Conservation (phyloP, 2,797 vertebrate species). For the Eidolon dupreanum region DNA sequence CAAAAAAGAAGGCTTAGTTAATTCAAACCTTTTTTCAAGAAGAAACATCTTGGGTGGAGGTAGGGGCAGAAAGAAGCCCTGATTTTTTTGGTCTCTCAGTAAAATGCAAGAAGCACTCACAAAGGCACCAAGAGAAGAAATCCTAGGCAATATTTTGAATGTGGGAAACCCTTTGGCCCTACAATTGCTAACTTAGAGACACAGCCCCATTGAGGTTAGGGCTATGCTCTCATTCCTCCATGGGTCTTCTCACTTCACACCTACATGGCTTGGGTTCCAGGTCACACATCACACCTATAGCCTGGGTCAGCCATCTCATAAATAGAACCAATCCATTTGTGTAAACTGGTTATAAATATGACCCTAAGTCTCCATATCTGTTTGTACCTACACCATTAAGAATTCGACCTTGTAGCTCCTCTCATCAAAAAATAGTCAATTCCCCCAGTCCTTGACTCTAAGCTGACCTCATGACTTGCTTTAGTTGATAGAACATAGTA, state of each 20-base stretch:
- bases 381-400: not conserved
- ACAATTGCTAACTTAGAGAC: not conserved
- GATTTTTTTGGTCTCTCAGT: not conserved
- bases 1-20: not conserved
- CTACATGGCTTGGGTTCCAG: not conserved
- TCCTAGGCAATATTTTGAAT: not conserved
- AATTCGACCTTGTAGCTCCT: not conserved
- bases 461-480: not conserved
- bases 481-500: not conserved
- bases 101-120: not conserved
- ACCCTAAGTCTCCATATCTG: not conserved
- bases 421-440: not conserved
- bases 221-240: not conserved
- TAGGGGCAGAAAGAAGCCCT: not conserved
- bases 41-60: not conserved
- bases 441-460: not conserved
- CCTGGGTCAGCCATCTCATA: not conserved
- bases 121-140: not conserved
- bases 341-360: not conserved
- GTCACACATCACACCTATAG: not conserved
- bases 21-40: slow-evolving; percentile 12
- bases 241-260: not conserved
- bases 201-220: not conserved
- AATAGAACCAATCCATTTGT: not conserved
- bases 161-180: not conserved